phyloP scores from a whole-genome alignment of 30 jellyfish, hydroid and myxozoan species.

The Cassiopea andromeda region DNA sequence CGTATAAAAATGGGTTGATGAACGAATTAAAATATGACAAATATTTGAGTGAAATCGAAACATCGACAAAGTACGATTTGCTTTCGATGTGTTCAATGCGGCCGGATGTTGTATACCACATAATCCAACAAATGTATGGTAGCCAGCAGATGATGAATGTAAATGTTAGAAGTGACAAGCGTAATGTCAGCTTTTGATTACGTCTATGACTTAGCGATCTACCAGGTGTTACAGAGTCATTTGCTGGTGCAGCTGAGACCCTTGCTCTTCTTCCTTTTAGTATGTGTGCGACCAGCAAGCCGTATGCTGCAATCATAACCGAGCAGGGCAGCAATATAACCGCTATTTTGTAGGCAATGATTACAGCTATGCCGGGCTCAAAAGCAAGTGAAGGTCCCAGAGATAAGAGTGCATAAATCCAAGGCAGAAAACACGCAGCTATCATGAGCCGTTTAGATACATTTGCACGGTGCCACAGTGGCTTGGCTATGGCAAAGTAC shows the following conservation, averaged over 20 bases:
- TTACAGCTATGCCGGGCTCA: background rate
- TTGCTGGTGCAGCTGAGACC: conserved; percentile 1
- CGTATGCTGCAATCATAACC: conserved; percentile 37
- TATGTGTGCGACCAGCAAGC: conserved; percentile 21
- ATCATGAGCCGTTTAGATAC: conserved; percentile 7
- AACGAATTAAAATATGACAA: conserved; percentile 40
- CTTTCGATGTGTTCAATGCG: background rate
- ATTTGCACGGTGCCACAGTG: conserved; percentile 33
- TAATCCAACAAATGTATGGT: conserved; percentile 45
- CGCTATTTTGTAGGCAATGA: conserved; percentile 4
- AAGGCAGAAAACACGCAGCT: conserved; percentile 23
- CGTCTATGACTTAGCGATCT: background rate
- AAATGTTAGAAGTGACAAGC: conserved; percentile 40
- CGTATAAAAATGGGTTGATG: conserved; percentile 50
- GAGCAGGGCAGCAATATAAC: conserved; percentile 34
- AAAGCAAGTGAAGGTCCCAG: conserved; percentile 29
- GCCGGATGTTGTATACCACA: conserved; percentile 25
- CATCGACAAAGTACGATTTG: conserved; percentile 10
- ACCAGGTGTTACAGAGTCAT: background rate
- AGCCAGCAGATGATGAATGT: conserved; percentile 47
- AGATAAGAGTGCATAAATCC: conserved; percentile 37
- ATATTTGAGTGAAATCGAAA: conserved; percentile 25
- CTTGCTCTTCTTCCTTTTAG: background rate
- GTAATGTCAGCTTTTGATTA: conserved; percentile 29
- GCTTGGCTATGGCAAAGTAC: conserved; percentile 50